Evolutionary conservation across 2,888 invertebrate genomes (phyloP), one percentile per base, ranked within the genome.

Genomic region (Amphiduros pacificus): DNA sequence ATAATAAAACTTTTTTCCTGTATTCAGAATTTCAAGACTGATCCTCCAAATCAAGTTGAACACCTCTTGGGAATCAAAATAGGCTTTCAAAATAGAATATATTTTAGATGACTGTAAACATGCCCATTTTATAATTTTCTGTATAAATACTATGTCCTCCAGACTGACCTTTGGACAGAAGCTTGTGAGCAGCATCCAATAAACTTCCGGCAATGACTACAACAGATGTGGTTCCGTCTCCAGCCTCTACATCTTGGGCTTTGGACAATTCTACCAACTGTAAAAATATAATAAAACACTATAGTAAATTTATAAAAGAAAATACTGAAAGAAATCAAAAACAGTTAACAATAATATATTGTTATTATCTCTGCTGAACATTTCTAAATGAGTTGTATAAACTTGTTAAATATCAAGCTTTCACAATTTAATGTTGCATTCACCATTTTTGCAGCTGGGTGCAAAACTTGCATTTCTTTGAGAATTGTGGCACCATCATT

Each of bases 401-500:
- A 17, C 11, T 14, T 9, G 9, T 36, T 36, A 36, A 17, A 36
- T 36, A 36, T 14, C 17, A 17, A 36, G 36, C 36, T 14, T 36
- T 17, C 17, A 48, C 20, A 20, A 48, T 9, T 17, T 9, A 17
- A 48, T 17, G 17, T 11, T 17, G 9, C 14, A 14, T 29, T 56
- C 85, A 93, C 93, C 97, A 99, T 98, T 88, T 97, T 97, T 24
- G 98, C 98, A 71, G 98, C 96, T 54, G 99, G 99, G 83, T 99
- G 99, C 67, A 94, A 87, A 1, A 99, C 97, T 84, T 94, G 94
- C 90, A 99, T 99, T 85, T 98, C 93, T 83, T 99, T 97, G 64
- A 99, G 85, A 84, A 99, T 99, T 36, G 99, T 99, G 36, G 99
- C 99, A 61, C 99, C 99, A 87, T 99, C 99, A 85, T 99, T 99